Evolutionary conservation across 1,140 invertebrate species (phyloP).

Genomic region (Onthophagus taurus): DNA sequence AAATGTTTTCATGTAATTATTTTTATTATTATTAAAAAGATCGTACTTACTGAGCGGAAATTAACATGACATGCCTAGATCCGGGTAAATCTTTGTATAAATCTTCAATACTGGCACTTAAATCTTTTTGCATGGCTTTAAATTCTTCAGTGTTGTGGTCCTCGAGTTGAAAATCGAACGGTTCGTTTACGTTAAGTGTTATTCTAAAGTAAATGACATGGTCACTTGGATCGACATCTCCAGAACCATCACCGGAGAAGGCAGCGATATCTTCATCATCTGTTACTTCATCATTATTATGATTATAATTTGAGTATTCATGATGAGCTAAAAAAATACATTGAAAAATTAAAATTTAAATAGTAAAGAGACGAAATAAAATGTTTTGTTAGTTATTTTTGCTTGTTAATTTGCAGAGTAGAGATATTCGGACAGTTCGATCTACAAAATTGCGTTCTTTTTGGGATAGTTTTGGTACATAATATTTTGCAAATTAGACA

Average conservation of each 20-base stretch:
- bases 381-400: constrained; percentile 8
- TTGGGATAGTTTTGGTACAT: too few relatives aligned
- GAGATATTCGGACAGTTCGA: too few relatives aligned
- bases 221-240: neutral
- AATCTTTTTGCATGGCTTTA: constrained; percentile 29
- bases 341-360: neutral
- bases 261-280: constrained; percentile 14
- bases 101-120: constrained; percentile 34
- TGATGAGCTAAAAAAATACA: neutral
- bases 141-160: constrained; percentile 37
- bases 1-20: too few relatives aligned
- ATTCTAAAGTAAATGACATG: constrained; percentile 34
- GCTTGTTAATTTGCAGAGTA: too few relatives aligned
- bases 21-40: too few relatives aligned
- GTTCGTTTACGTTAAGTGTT: constrained; percentile 37
- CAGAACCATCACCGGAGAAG: constrained; percentile 11
- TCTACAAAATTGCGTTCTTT: too few relatives aligned
- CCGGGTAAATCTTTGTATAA: constrained; percentile 37
- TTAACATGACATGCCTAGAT: neutral
- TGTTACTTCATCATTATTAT: constrained; percentile 1
- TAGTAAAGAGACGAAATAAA: too few relatives aligned
- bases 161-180: constrained; percentile 31
- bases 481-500: too few relatives aligned
- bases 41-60: constrained; percentile 7
- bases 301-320: neutral